Base-by-base conservation (phyloP, 2,888 invertebrate genomes). In the Kryphioiulus occultus region DNA sequence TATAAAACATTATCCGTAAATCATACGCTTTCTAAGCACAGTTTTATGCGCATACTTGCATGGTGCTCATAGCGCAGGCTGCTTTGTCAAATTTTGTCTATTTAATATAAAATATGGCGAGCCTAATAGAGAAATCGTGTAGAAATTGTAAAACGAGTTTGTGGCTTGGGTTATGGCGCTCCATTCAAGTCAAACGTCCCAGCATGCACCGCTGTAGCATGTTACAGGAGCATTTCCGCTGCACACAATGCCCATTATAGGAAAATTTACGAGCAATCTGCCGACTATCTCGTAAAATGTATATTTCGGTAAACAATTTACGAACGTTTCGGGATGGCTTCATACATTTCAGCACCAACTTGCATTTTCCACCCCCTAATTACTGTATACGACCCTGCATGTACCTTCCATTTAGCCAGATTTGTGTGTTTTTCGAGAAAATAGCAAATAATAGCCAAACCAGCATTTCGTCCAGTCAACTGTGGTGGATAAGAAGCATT, bases 61-160 rank as follows among this genome's bases (percentile, higher is more conserved):
- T 15, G 30, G 30, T 12, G 44, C 30, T 10, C 30, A 4, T 30
- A 59, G n/a, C 19, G 53, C 5, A 59, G 19, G 68, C 2, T 68
- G 78, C 78, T 78, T 78, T 78, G 78, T 78, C 78, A 78, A 78
- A 78, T 78, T 78, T 78, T 30, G 78, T 78, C 78, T 78, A 26
- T 78, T 78, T 78, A 78, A 78, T 15, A 30, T 78, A 78, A 78
- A 78, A 78, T 78, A 78, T 30, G 78, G 30, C 10, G 78, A 4
- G 15, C 2, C 78, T 78, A 78, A 78, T 78, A 78, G 30, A 78
- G 30, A 78, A 78, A 30, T 78, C 78, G 78, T 78, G 78, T 78
- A 78, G 30, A 78, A 78, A 78, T 30, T 78, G 26, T 30, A 78
- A 78, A 78, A 78, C 78, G 12, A 30, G 78, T 30, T 9, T 78